Conservation (phyloP, 1,140 invertebrate genomes). For the Hypsibius dujardini region DNA sequence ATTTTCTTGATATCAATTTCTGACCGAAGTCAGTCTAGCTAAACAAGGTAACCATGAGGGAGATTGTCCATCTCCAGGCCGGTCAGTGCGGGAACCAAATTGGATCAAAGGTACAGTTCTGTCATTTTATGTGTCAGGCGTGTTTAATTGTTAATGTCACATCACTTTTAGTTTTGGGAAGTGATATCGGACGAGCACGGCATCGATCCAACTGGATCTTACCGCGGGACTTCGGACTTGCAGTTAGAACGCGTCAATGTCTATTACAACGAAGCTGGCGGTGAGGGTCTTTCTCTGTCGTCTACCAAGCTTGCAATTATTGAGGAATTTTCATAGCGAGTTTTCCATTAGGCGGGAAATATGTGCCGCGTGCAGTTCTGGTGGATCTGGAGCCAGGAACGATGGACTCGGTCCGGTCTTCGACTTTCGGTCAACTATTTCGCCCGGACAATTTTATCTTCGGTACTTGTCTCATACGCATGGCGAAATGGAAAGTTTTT, state of each 20-base stretch:
- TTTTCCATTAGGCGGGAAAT: conserved; percentile 46
- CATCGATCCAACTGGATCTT: conserved; percentile 35
- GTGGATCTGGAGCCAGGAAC: conserved; percentile 83
- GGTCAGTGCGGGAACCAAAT: conserved; percentile 89
- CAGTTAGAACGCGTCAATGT: conserved; percentile 37
- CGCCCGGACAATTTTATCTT: conserved; percentile 78
- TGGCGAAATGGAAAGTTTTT: not conserved
- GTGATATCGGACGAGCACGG: conserved; percentile 35
- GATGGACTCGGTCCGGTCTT: conserved; percentile 78
- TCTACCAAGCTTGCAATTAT: not conserved
- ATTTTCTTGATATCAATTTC: too few relatives aligned
- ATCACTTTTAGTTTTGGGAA: conserved; percentile 29
- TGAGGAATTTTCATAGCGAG: not conserved
- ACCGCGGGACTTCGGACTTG: conserved; percentile 35
- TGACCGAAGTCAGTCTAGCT: too few relatives aligned
- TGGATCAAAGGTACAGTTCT: conserved; percentile 46
- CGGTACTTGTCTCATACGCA: conserved; percentile 40
- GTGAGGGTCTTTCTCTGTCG: conserved; percentile 23
- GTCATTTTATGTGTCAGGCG: conserved; percentile 15
- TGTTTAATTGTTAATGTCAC: too few relatives aligned
- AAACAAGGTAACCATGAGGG: too few relatives aligned
- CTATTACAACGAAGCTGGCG: conserved; percentile 36
- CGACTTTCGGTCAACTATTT: conserved; percentile 60
- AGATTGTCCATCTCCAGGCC: conserved; percentile 79
- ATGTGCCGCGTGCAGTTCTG: conserved; percentile 72